Evolutionary conservation across 2,797 vertebrate genomes (phyloP).

Genomic region (Antennarius maculatus): DNA sequence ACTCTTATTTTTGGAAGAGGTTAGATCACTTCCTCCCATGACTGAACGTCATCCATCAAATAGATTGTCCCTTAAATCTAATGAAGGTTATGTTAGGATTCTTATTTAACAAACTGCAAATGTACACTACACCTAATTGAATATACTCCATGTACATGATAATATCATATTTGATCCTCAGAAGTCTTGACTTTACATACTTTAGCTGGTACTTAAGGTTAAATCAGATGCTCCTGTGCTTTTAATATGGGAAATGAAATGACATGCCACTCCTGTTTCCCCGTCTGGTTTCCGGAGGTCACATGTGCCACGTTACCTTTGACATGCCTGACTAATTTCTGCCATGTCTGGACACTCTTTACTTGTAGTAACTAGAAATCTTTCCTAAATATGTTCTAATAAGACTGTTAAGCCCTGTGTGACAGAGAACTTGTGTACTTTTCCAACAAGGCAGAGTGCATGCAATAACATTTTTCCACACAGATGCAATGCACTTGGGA

Average conservation of each 20-base stretch:
- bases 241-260: conserved; percentile 57
- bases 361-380: conserved; percentile 59
- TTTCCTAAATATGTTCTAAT: conserved; percentile 64
- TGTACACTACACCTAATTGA: conserved; percentile 1
- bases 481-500: conserved; percentile 76
- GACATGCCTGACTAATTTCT: conserved; percentile 61
- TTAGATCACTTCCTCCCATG: conserved; percentile 59
- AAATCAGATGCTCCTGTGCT: conserved; percentile 61
- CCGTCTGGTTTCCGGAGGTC: conserved; percentile 74
- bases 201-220: conserved; percentile 57
- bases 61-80: conserved; percentile 45
- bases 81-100: conserved; percentile 34
- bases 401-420: conserved; percentile 57
- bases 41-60: conserved; percentile 61
- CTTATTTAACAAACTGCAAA: conserved; percentile 20
- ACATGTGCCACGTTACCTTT: conserved; percentile 59
- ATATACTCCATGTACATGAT: conserved; percentile 15
- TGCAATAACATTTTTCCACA: conserved; percentile 74
- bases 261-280: conserved; percentile 71
- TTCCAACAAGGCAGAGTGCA: conserved; percentile 63
- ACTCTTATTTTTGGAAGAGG: conserved; percentile 36
- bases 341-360: conserved; percentile 52
- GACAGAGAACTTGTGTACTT: conserved; percentile 72
- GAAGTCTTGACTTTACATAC: conserved; percentile 30
- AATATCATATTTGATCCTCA: conserved; percentile 19